These are phyloP conservation scores for Propithecus coquereli DNA, from an alignment of 2,113 vertebrate genomes.

Conservation along the genomic window DNA sequence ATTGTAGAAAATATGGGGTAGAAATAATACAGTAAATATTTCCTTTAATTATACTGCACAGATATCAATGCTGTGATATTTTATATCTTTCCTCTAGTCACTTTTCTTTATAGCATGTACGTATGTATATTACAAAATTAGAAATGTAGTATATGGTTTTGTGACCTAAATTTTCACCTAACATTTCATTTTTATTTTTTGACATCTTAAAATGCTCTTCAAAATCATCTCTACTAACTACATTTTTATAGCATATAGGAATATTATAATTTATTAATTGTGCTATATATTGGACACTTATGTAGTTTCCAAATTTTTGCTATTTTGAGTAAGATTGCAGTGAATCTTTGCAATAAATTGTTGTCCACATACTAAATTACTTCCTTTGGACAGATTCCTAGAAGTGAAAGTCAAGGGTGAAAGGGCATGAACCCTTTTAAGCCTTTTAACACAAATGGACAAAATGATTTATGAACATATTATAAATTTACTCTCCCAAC, in stretches of 20 bases:
- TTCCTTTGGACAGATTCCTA: slow-evolving; percentile 45
- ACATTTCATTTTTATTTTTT: background rate
- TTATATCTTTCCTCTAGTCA: background rate
- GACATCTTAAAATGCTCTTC: background rate
- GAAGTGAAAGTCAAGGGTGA: slow-evolving; percentile 33
- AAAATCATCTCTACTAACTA: background rate
- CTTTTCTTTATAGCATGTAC: background rate
- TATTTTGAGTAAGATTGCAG: background rate
- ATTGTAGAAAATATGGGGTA: background rate
- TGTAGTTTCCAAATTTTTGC: background rate
- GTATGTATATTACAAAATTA: background rate
- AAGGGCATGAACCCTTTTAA: slow-evolving; percentile 34
- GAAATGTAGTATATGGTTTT: background rate
- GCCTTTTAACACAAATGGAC: slow-evolving; percentile 1
- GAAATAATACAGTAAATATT: background rate
- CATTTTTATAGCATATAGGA: background rate
- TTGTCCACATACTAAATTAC: slow-evolving; percentile 13
- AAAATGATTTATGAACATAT: background rate
- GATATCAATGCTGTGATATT: background rate
- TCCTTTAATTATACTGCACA: background rate
- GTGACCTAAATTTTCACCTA: background rate
- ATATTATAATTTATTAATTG: slow-evolving; percentile 20
- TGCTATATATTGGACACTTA: background rate
- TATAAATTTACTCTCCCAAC: background rate
- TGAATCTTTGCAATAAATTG: slow-evolving; percentile 15